Conservation (phyloP, 2,888 invertebrate genomes). For the Pyrochroa serraticornis region DNA sequence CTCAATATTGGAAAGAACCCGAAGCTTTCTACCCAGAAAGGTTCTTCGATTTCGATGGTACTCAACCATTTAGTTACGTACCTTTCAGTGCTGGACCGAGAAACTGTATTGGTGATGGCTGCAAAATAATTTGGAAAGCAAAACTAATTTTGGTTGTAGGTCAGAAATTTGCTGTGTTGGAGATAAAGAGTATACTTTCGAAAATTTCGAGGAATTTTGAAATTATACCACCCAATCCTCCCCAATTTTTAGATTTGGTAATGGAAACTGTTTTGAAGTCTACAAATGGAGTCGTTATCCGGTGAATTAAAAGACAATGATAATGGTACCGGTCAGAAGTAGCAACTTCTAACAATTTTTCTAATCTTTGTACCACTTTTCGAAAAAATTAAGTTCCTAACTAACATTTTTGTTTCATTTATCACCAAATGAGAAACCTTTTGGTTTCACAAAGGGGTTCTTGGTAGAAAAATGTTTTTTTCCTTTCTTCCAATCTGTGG, state of each 20-base stretch:
- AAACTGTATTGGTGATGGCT: conserved; percentile 33
- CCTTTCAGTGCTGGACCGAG: conserved; percentile 29
- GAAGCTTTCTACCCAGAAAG: conserved; percentile 29
- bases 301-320: conserved; percentile 35
- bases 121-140: too few species aligned
- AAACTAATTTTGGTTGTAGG: conserved; percentile 45
- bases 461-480: too few species aligned
- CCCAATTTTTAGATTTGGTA: conserved; percentile 57
- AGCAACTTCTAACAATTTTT: too few species aligned
- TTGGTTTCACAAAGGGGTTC: too few species aligned
- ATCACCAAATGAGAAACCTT: too few species aligned
- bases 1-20: conserved; percentile 45
- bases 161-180: conserved; percentile 61
- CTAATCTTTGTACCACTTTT: too few species aligned
- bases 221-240: conserved; percentile 36
- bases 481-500: too few species aligned
- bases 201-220: conserved; percentile 61
- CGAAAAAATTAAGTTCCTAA: too few species aligned
- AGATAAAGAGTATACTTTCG: conserved; percentile 62
- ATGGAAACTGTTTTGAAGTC: conserved; percentile 60
- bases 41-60: conserved; percentile 33
- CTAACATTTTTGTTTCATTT: too few species aligned
- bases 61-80: conserved; percentile 14
- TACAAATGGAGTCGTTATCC: conserved; percentile 57
- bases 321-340: too few species aligned